phyloP scores from a whole-genome alignment of 2,113 vertebrate species.

The Boleophthalmus pectinirostris region DNA sequence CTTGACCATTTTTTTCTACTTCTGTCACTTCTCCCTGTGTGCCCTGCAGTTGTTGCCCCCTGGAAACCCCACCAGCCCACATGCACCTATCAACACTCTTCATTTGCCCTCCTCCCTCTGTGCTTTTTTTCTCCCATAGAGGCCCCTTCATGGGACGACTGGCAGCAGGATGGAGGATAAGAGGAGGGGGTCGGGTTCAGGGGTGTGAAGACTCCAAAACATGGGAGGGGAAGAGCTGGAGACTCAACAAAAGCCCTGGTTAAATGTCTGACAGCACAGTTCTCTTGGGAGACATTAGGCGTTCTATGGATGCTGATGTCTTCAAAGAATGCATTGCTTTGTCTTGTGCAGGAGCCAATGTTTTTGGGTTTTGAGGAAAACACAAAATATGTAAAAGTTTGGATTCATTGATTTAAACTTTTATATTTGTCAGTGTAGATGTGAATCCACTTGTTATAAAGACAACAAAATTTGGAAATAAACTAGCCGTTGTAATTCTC shows the following conservation, averaged over 20 bases:
- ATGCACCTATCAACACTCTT: not conserved
- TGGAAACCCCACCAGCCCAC: slow-evolving; percentile 11
- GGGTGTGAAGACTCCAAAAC: slow-evolving; percentile 33
- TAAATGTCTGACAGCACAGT: slow-evolving; percentile 18
- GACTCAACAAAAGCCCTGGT: slow-evolving; percentile 46
- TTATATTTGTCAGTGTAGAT: no score
- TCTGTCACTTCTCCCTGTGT: slow-evolving; percentile 30
- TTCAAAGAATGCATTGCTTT: not conserved
- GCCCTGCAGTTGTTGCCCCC: slow-evolving; percentile 21
- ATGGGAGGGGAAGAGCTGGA: slow-evolving; percentile 39
- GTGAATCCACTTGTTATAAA: no score
- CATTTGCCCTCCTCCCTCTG: slow-evolving; percentile 21
- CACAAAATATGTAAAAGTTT: no score
- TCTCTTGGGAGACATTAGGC: slow-evolving; percentile 34
- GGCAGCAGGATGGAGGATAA: slow-evolving; percentile 33
- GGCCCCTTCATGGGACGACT: slow-evolving; percentile 48
- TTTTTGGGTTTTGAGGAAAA: no score
- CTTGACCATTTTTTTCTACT: not conserved
- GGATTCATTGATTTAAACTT: no score
- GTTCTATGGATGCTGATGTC: slow-evolving; percentile 11
- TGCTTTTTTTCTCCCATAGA: slow-evolving; percentile 60
- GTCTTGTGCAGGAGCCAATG: no score
- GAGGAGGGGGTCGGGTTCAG: not conserved
- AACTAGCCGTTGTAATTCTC: no score
- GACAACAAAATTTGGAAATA: no score